phyloP scores from a whole-genome alignment of 2,888 invertebrate species.

The Zelleria hepariella region DNA sequence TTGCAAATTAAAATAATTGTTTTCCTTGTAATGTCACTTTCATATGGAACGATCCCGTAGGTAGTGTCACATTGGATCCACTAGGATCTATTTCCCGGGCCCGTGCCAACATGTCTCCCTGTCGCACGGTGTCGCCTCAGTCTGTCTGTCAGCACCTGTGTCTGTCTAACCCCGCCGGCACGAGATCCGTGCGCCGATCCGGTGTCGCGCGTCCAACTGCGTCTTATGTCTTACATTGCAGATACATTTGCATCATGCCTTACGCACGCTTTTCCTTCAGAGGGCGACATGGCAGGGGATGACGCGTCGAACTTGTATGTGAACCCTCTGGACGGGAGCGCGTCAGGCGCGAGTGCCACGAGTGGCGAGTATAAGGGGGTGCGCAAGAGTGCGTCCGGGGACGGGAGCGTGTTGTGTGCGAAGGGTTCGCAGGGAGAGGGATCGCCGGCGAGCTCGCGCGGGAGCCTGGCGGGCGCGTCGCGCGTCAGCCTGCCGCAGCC shows the following conservation, averaged over 20 bases:
- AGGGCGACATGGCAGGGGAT: constrained; percentile 81
- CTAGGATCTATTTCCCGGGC: constrained; percentile 10
- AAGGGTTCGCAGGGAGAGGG: constrained; percentile 69
- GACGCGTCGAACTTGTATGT: constrained; percentile 90
- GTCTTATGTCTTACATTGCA: constrained; percentile 78
- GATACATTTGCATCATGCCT: constrained; percentile 98
- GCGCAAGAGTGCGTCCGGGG: constrained; percentile 86
- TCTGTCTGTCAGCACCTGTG: neutral
- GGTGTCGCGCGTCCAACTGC: constrained; percentile 55
- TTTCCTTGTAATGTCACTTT: constrained; percentile 13
- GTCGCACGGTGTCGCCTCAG: neutral
- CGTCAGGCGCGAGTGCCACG: constrained; percentile 37
- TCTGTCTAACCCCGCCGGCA: neutral
- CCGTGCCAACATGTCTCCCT: constrained; percentile 13
- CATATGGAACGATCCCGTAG: constrained; percentile 15
- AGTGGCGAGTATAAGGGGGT: constrained; percentile 71
- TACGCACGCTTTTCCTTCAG: constrained; percentile 94
- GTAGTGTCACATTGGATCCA: constrained; percentile 8
- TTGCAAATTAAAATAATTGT: neutral
- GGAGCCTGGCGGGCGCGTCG: constrained; percentile 52
- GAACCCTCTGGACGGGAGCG: constrained; percentile 84
- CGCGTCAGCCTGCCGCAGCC: constrained; percentile 57
- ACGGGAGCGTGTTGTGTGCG: constrained; percentile 77
- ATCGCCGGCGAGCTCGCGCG: constrained; percentile 58
- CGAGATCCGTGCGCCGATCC: constrained; percentile 19